A percentile compares a stretch with the other conserved stretches of the same genome.
phyloP scores from a whole-genome alignment of 2,113 vertebrate species.

The Ivindomyrus marchei region DNA sequence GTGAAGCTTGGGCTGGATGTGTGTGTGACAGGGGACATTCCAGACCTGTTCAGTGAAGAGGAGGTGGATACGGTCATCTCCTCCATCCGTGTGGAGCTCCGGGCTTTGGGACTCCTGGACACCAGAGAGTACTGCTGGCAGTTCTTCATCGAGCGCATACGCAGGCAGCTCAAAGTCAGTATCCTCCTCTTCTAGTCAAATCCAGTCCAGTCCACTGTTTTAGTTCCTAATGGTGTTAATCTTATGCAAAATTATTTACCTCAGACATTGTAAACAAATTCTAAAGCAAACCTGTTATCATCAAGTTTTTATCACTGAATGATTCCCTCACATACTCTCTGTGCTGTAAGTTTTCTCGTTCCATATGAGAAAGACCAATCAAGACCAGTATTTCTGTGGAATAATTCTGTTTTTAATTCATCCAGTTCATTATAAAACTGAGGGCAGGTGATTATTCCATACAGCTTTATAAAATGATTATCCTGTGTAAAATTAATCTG shows the following conservation, averaged over 20 bases:
- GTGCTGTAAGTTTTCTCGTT: background rate
- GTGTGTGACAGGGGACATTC: constrained; percentile 52
- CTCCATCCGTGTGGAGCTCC: constrained; percentile 61
- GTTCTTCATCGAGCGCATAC: constrained; percentile 71
- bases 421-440: background rate
- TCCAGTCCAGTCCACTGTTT: background rate
- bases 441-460: background rate
- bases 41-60: constrained; percentile 61
- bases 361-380: background rate
- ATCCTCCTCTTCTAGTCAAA: too few relatives aligned
- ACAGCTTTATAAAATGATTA: background rate
- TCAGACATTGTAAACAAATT: background rate
- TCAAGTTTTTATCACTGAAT: background rate
- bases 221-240: background rate
- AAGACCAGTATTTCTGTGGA: background rate
- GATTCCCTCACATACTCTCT: background rate
- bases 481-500: background rate
- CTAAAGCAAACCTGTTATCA: background rate
- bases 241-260: background rate
- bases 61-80: constrained; percentile 58
- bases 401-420: background rate
- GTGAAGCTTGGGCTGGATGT: background rate
- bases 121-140: constrained; percentile 64
- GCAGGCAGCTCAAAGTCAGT: constrained; percentile 64
- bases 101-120: constrained; percentile 54